These are phyloP conservation scores for Dicyrtomina minuta DNA, from an alignment of 2,888 invertebrate genomes.

Conservation along the genomic window DNA sequence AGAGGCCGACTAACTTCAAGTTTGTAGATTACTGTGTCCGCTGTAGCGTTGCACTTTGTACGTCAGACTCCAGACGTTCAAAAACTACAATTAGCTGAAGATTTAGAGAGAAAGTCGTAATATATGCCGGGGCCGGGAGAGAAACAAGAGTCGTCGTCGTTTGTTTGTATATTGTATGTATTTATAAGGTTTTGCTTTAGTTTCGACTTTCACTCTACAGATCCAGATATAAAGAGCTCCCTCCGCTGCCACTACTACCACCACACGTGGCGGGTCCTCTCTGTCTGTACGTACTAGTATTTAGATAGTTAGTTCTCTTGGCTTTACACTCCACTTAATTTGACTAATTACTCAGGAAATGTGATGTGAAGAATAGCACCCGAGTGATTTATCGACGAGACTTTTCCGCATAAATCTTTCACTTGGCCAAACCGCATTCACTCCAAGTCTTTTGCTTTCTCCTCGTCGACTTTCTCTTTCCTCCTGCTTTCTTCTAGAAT, in stretches of 20 bases:
- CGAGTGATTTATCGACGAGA: conserved; percentile 45
- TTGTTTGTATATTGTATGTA: not conserved
- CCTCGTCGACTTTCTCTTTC: conserved; percentile 6
- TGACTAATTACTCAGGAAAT: conserved; percentile 51
- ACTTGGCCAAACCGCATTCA: not conserved
- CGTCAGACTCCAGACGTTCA: not conserved
- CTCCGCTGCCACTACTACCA: not conserved
- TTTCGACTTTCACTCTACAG: not conserved
- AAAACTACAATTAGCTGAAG: not conserved
- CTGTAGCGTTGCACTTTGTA: not conserved
- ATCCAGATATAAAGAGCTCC: too few species aligned
- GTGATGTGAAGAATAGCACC: conserved; percentile 44
- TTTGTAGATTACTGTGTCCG: too few species aligned
- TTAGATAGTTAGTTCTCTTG: too few species aligned
- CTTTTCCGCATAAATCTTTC: conserved; percentile 46
- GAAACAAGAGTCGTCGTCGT: too few species aligned
- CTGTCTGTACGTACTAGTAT: too few species aligned
- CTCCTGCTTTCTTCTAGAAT: conserved; percentile 4
- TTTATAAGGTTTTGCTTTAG: not conserved
- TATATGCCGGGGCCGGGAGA: not conserved
- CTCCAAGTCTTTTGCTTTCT: not conserved
- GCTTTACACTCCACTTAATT: conserved; percentile 52
- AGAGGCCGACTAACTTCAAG: too few species aligned
- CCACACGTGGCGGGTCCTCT: too few species aligned
- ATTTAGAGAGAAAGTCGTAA: too few species aligned